These are phyloP conservation scores for Neoitamus cyanurus DNA, from an alignment of 2,888 invertebrate genomes.

Conservation along the genomic window DNA sequence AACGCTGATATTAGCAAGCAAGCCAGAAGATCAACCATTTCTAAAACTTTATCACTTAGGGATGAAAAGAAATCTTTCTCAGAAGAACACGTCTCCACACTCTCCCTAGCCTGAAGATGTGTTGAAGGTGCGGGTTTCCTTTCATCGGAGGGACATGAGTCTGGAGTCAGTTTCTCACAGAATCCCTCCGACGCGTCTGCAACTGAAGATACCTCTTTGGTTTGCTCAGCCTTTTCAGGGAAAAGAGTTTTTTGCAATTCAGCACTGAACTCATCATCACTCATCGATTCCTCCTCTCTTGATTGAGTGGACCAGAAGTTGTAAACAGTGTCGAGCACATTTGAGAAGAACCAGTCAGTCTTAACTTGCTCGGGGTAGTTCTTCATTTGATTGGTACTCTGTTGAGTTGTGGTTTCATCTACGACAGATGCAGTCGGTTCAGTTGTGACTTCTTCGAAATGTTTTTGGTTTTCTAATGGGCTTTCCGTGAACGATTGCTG, in stretches of 20 bases:
- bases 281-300: neutral
- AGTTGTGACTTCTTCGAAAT: neutral
- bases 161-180: conserved; percentile 57
- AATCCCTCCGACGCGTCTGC: conserved; percentile 52
- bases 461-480: neutral
- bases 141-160: conserved; percentile 53
- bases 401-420: neutral
- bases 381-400: neutral
- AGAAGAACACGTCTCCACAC: conserved; percentile 13
- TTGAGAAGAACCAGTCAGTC: conserved; percentile 60
- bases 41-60: conserved; percentile 59
- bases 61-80: conserved; percentile 57
- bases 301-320: conserved; percentile 57
- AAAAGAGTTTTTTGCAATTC: conserved; percentile 60
- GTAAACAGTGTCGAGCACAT: conserved; percentile 62
- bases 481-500: neutral
- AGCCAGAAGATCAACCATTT: conserved; percentile 68
- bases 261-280: conserved; percentile 48
- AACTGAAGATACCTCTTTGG: neutral
- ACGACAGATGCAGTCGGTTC: neutral
- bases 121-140: neutral
- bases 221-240: conserved; percentile 49
- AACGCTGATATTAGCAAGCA: conserved; percentile 76
- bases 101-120: neutral
- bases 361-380: neutral